Conservation (phyloP, 2,888 invertebrate genomes). For the Cactoblastis cactorum region DNA sequence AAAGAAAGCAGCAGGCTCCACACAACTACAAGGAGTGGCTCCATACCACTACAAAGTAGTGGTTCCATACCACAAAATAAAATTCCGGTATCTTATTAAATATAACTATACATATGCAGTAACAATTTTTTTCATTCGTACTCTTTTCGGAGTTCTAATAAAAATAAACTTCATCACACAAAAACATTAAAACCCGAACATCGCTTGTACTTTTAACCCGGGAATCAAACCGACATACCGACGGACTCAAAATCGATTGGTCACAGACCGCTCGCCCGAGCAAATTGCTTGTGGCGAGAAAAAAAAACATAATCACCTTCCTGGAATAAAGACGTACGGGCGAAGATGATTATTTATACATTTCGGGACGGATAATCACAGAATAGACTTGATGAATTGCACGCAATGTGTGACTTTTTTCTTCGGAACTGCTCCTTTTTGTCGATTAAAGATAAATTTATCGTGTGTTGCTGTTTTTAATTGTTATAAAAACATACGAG, state of each 20-base stretch:
- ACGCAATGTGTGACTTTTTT: slow-evolving; percentile 2
- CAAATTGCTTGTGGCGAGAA: slow-evolving; percentile 19
- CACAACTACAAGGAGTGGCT: too few relatives aligned
- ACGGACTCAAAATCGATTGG: slow-evolving; percentile 46
- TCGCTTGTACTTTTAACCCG: slow-evolving; percentile 15
- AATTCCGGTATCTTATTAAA: too few relatives aligned
- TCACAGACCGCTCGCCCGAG: slow-evolving; percentile 31
- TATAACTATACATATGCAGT: too few relatives aligned
- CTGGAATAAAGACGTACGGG: slow-evolving; percentile 24
- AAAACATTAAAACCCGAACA: slow-evolving; percentile 8
- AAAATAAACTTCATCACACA: not conserved
- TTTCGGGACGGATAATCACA: slow-evolving; percentile 4
- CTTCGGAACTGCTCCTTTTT: not conserved
- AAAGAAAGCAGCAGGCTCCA: too few relatives aligned
- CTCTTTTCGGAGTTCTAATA: not conserved
- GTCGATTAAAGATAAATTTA: not conserved
- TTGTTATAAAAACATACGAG: too few relatives aligned
- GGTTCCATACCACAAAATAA: too few relatives aligned
- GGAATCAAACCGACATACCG: slow-evolving; percentile 36
- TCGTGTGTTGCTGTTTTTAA: too few relatives aligned
- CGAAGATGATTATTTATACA: slow-evolving; percentile 1
- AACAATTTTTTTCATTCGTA: too few relatives aligned
- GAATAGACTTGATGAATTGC: slow-evolving; percentile 8
- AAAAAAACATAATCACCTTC: slow-evolving; percentile 26
- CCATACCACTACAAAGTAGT: too few relatives aligned